Base-by-base conservation (phyloP, 2,888 invertebrate genomes). In the Acrobasis suavella region DNA sequence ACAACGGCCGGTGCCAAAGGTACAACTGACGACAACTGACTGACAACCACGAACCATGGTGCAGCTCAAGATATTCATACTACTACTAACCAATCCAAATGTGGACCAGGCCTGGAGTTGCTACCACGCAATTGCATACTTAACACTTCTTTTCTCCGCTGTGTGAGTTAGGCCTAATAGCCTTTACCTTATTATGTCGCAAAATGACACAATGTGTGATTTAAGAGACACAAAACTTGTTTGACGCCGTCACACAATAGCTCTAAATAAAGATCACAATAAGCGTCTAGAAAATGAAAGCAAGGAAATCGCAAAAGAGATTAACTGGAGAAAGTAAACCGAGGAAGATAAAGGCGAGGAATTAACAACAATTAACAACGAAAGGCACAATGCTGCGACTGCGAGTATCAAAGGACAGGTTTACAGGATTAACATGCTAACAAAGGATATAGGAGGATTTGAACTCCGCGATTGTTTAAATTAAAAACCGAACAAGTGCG, bases 381-480 rank as follows among this genome's bases (percentile, higher is more conserved):
- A 80, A 74, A 70, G 68, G 64, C 69, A 77, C 74, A 77, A 77
- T 77, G 60, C 63, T 66, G 73, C 68, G 68, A 39, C 22, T 42
- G 46, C 46, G 39, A 56, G 42, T 72, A 77, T 79, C 79, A 79
- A 82, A 82, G 72, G 76, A 70, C 74, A 74, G 76, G 73, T 80
- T 77, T 80, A 80, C 74, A 72, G 74, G 80, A 81, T 82, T 82
- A 82, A 69, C 64, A 64, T 70, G 69, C 65, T 72, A 83, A 83
- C 80, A 82, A 79, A 77, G 72, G 67, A 68, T 72, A 81, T 81
- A 83, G 84, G 81, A 80, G 81, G 82, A 81, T 85, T 84, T 79
- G 74, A 70, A 69, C 70, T 71, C 64, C 75, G 77, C 80, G 69
- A 77, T 78, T 72, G 78, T 81, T 82, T 79, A 74, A 81, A 76